Evolutionary conservation across 2,797 vertebrate species (phyloP), one percentile per base, ranked within the genome.

Genomic region (Coranthus polyacanthus): DNA sequence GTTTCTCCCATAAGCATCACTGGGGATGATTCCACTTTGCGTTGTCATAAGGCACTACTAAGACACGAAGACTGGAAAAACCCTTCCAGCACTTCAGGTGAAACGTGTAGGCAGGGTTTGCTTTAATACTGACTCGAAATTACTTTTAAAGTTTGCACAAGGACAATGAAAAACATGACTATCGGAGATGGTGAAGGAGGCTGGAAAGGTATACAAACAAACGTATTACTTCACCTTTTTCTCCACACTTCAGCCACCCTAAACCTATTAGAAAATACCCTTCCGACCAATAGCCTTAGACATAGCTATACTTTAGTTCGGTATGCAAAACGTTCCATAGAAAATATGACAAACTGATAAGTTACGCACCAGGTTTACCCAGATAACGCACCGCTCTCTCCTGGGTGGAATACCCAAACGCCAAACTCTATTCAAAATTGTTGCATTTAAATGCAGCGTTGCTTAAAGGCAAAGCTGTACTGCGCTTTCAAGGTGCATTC

Each of bases 1-100:
- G 50, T 45, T 5, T 32, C 52, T 51, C 52, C 50, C 64, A 32
- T 6, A 2, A 34, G 57, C 63, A 52, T 42, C 67, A 39, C 44
- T 45, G 36, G 29, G 8, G 65, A 74, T 44, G 6, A 43, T 12
- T 32, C 59, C 63, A 43, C 16, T 18, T 17, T 34, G 42, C 42
- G 39, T 64, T 7, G 32, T 59, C 44, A 32, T 13, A 57, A 17
- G 2, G 15, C 21, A 22, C 45, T 6, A 51, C 49, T 26, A 21
- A 44, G 8, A 38, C 22, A 39, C 21, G 42, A 43, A 59, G 38
- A 55, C 18, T 41, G n/a, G 62, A 29, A 59, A 16, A 32, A 20
- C 46, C 1, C 1, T 0, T 52, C n/a, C n/a, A n/a, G 58, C 1
- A 36, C 60, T 16, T 38, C n/a, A 32, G 56, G 15, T 17, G 50